Evolutionary conservation across 2,888 invertebrate species (phyloP), one percentile per base, ranked within the genome.

Genomic region (Lepetodrilus schrolli): DNA sequence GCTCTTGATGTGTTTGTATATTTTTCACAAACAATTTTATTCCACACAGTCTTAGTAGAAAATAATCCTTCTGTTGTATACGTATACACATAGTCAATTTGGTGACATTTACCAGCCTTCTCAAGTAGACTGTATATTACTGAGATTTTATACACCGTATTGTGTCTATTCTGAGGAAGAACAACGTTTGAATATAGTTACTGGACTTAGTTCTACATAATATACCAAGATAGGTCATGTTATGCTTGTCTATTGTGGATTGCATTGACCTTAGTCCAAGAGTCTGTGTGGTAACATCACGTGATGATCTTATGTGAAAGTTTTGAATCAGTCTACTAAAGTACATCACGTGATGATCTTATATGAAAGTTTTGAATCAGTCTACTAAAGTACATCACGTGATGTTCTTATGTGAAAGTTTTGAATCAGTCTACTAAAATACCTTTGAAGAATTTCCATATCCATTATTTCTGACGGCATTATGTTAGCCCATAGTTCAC

Each of bases 141-240:
- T n/a, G n/a, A n/a, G n/a, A n/a, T n/a, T n/a, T n/a, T n/a, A n/a
- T n/a, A n/a, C n/a, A n/a, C n/a, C n/a, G 38, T 37, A 37, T 37
- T 37, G 82, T 84, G 83, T 77, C 51, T 43, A 66, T 47, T 47
- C 43, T 43, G 5, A 26, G 47, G 37, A 37, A 17, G 20, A n/a
- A 17, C 17, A 36, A 17, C 1, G 36, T 8, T 3, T 17, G 17
- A 23, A 10, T 58, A 26, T 13, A 49, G 0, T 20, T 7, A 7
- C 17, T 7, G 8, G 49, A n/a, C 17, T 49, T 49, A 49, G 51
- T 8, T 23, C 51, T 20, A 26, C 51, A 51, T 51, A 51, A 23
- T 51, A 21, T 51, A 23, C 51, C 51, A 23, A 51, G 21, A 0
- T 51, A 20, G 26, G 21, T 10, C 51, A 51, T n/a, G 4, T 51